Evolutionary conservation across 2,113 vertebrate species (phyloP).

Genomic region (Colius striatus): DNA sequence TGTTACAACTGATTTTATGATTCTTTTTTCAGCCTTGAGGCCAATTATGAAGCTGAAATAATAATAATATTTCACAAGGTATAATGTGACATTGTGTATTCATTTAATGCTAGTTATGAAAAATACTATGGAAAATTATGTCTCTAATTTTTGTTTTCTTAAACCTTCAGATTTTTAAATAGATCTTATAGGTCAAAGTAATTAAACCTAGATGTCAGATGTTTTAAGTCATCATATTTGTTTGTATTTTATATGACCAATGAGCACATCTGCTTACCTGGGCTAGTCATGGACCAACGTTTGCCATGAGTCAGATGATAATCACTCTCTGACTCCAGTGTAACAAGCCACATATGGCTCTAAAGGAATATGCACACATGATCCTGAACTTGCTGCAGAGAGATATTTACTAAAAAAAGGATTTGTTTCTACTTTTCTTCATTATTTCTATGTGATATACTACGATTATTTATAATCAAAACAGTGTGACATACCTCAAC

Average conservation of each 20-base stretch:
- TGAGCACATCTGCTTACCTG: background rate
- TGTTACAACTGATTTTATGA: background rate
- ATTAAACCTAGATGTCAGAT: background rate
- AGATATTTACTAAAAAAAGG: background rate
- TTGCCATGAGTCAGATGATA: background rate
- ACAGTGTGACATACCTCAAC: background rate
- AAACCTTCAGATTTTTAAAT: background rate
- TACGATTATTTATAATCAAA: background rate
- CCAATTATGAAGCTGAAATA: background rate
- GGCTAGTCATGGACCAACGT: background rate
- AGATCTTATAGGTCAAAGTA: background rate
- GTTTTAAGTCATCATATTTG: background rate
- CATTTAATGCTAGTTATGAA: background rate
- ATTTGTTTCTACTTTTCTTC: background rate
- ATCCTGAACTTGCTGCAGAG: background rate
- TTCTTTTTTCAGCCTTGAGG: background rate
- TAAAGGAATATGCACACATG: background rate
- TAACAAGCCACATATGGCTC: background rate
- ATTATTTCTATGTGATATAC: background rate
- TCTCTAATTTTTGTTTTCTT: background rate
- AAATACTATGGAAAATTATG: background rate
- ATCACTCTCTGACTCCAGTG: background rate
- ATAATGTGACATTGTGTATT: background rate
- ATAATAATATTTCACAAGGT: background rate
- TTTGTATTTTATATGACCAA: background rate